Conservation (phyloP, 2,888 invertebrate species). For the Alcis repandata region DNA sequence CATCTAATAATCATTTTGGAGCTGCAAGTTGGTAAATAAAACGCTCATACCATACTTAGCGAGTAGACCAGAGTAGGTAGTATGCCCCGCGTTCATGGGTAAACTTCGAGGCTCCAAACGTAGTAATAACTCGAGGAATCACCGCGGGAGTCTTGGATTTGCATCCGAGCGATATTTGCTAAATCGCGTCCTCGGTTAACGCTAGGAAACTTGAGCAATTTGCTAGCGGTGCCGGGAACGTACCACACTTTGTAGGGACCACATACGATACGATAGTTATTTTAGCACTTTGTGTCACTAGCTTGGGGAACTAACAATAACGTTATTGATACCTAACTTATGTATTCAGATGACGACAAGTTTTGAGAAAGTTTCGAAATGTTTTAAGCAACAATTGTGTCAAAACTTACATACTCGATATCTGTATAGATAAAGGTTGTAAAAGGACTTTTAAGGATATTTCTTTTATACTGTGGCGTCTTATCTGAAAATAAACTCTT, state of each 20-base stretch:
- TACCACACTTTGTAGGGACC: conserved; percentile 50
- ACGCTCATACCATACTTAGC: conserved; percentile 16
- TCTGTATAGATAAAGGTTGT: no score
- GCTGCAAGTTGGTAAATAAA: conserved; percentile 28
- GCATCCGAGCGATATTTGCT: conserved; percentile 61
- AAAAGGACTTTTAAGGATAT: no score
- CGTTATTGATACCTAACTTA: conserved; percentile 11
- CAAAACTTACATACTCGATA: not conserved
- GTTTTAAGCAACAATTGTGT: not conserved
- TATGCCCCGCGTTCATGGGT: conserved; percentile 41
- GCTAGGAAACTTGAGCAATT: conserved; percentile 63
- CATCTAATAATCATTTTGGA: conserved; percentile 19
- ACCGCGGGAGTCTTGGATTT: conserved; percentile 59
- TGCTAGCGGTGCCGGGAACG: conserved; percentile 50
- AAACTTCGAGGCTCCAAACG: conserved; percentile 51
- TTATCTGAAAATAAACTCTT: no score
- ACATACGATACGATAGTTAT: conserved; percentile 35
- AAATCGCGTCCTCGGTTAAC: conserved; percentile 59
- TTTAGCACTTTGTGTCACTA: conserved; percentile 5
- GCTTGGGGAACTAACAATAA: conserved; percentile 8
- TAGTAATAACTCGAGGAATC: conserved; percentile 51
- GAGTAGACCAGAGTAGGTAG: conserved; percentile 33
- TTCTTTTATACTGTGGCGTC: no score
- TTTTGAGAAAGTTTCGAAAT: conserved; percentile 1
- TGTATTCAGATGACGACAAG: not conserved